These are phyloP conservation scores for Tetragnatha versicolor DNA, from an alignment of 1,140 invertebrate species.

Conservation along the genomic window DNA sequence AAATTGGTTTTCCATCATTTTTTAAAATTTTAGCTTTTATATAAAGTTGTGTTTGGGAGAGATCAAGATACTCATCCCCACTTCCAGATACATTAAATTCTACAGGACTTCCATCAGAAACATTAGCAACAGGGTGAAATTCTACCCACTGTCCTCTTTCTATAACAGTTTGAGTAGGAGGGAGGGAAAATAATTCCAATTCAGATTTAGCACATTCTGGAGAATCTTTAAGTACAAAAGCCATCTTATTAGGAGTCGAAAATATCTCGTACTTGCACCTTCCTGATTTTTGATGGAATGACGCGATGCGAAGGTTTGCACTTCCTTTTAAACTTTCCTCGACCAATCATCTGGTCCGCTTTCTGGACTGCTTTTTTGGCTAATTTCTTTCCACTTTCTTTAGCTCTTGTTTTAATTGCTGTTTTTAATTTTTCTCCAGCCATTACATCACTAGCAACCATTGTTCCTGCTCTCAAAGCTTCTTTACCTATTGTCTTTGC, in stretches of 20 bases:
- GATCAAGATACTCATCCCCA: constrained; percentile 19
- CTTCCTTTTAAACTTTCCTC: constrained; percentile 35
- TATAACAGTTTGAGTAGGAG: constrained; percentile 14
- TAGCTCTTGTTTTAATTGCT: not conserved
- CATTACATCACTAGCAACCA: not conserved
- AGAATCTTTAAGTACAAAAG: constrained; percentile 10
- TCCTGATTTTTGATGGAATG: constrained; percentile 9
- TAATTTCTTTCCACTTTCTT: constrained; percentile 10
- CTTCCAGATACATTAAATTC: constrained; percentile 8
- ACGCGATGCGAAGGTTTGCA: not conserved
- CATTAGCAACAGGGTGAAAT: constrained; percentile 19
- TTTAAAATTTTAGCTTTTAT: constrained; percentile 8
- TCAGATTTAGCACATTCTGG: constrained; percentile 38
- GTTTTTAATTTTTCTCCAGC: not conserved
- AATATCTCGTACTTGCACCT: constrained; percentile 2
- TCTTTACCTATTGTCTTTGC: constrained; percentile 7
- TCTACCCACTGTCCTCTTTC: constrained; percentile 17
- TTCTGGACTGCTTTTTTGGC: not conserved
- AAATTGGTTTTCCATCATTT: not conserved
- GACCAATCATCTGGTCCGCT: not conserved
- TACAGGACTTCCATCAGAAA: not conserved
- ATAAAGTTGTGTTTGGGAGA: not conserved
- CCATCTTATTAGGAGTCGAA: constrained; percentile 22
- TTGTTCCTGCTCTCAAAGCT: not conserved
- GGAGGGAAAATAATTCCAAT: constrained; percentile 28